These are phyloP conservation scores for Pteropus alecto DNA, from an alignment of 2,113 vertebrate species.

Conservation along the genomic window DNA sequence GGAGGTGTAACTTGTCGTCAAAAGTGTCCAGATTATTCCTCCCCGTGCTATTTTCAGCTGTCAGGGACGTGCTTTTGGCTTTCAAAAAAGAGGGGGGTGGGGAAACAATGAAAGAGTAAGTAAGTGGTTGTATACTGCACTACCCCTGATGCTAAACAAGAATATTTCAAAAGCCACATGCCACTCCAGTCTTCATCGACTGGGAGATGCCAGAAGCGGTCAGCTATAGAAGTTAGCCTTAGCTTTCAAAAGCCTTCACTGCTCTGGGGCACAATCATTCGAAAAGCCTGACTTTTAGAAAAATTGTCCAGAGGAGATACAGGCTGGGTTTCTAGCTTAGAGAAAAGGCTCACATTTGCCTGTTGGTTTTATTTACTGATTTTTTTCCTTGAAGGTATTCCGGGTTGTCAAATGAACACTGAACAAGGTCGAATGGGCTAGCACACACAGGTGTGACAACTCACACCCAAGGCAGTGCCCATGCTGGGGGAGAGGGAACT, in stretches of 20 bases:
- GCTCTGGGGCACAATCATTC: not conserved
- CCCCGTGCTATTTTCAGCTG: slow-evolving; percentile 85
- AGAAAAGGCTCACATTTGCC: not conserved
- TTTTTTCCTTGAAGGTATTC: not conserved
- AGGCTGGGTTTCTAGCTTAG: not conserved
- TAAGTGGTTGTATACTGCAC: not conserved
- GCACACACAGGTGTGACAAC: not conserved
- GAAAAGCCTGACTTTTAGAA: not conserved
- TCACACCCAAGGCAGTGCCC: not conserved
- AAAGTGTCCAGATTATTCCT: slow-evolving; percentile 85
- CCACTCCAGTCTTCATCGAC: not conserved
- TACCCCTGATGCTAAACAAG: not conserved
- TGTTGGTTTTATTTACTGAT: not conserved
- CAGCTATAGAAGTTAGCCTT: not conserved
- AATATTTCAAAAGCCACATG: not conserved
- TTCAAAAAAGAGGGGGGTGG: slow-evolving; percentile 68
- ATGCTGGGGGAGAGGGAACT: not conserved
- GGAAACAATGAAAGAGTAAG: slow-evolving; percentile 57
- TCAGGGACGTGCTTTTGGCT: slow-evolving; percentile 99
- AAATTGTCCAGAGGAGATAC: not conserved
- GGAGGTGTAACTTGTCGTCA: slow-evolving; percentile 86
- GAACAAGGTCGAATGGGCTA: not conserved
- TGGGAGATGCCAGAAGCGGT: not conserved
- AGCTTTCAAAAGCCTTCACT: not conserved
- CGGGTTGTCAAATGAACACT: not conserved